phyloP scores from a whole-genome alignment of 2,797 vertebrate species.

The Scyliorhinus canicula region DNA sequence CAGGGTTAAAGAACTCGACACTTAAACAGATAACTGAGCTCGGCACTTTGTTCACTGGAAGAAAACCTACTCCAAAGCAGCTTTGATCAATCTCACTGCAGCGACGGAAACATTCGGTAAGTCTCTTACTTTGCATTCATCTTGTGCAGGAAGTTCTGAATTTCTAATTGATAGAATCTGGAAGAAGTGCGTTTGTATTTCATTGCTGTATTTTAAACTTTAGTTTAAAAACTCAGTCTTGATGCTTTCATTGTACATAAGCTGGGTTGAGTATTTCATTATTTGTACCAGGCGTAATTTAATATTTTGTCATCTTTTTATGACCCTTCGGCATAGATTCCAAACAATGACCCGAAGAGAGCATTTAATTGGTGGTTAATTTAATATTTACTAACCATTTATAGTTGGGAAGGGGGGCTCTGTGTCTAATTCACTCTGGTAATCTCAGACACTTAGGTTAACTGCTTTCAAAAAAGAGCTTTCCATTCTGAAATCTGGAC shows the following conservation, averaged over 20 bases:
- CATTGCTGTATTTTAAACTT: background rate
- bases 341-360: background rate
- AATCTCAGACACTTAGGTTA: background rate
- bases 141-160: conserved; percentile 39
- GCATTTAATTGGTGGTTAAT: background rate
- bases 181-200: background rate
- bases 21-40: conserved; percentile 65
- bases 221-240: background rate
- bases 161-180: conserved; percentile 1
- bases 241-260: background rate
- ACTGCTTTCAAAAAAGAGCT: background rate
- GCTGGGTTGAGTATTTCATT: background rate
- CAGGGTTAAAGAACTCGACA: conserved; percentile 60
- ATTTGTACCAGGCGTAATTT: background rate
- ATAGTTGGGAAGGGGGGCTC: too few species aligned
- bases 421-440: background rate
- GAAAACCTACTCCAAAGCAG: conserved; percentile 73
- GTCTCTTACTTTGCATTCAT: conserved; percentile 48
- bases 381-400: background rate
- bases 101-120: conserved; percentile 64
- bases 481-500: background rate
- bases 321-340: background rate
- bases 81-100: conserved; percentile 61
- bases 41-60: conserved; percentile 64
- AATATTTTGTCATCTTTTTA: background rate